Evolutionary conservation across 2,888 invertebrate species (phyloP).

Genomic region (Lycophotia porphyrea): DNA sequence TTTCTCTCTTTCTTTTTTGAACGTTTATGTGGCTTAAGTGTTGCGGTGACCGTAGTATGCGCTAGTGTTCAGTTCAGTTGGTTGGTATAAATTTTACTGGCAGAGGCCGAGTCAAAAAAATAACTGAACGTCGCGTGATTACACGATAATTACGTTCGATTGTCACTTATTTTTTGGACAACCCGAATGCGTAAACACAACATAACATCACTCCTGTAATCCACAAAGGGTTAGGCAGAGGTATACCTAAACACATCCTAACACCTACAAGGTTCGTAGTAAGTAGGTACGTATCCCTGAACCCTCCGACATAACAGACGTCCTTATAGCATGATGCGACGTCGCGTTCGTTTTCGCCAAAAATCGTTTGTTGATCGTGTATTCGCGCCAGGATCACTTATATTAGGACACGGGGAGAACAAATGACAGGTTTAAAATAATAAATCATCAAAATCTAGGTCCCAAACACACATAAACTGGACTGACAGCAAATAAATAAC

Average conservation of each 20-base stretch:
- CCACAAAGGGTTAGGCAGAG: too few relatives aligned
- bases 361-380: not conserved
- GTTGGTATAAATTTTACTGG: not conserved
- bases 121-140: not conserved
- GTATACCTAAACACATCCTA: too few relatives aligned
- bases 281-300: too few relatives aligned
- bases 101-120: not conserved
- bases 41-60: conserved; percentile 15
- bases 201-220: too few relatives aligned
- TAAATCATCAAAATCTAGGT: conserved; percentile 5
- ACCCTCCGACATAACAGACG: too few relatives aligned
- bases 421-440: not conserved
- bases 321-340: not conserved
- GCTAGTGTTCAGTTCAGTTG: conserved; percentile 23
- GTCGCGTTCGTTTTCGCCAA: not conserved
- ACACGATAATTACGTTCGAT: not conserved
- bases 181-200: too few relatives aligned
- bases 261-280: too few relatives aligned
- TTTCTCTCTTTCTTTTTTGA: conserved; percentile 25
- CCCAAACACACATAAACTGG: not conserved
- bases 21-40: conserved; percentile 29
- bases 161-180: not conserved
- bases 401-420: not conserved
- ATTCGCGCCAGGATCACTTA: not conserved
- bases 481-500: conserved; percentile 1